Base-by-base conservation (phyloP, 2,888 invertebrate genomes). In the Eulithis testata region DNA sequence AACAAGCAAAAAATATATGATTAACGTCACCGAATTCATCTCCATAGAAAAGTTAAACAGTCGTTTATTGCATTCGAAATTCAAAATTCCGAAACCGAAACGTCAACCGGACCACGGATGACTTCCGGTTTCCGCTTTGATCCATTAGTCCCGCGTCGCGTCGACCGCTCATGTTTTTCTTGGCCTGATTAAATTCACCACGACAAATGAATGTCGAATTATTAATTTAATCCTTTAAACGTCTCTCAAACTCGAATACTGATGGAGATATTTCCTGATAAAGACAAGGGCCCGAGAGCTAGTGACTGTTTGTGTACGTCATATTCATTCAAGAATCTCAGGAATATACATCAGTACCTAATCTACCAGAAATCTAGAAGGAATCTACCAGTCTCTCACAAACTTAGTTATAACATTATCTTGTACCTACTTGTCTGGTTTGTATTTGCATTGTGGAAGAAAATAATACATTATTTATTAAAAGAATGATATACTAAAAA, bases 101-200 rank as follows among this genome's bases (percentile, higher is more conserved):
- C 68, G 66, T 65, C 63, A 67, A 65, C 63, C 69, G 9, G 5
- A 65, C 60, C 61, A 63, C 14, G 40, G 40, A 65, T 61, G 63
- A 63, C 14, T 70, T 68, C 58, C 68, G 66, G 63, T 63, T 68
- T 37, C 56, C 62, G 54, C 63, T 61, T 52, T 63, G 69, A 56
- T 73, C 71, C 73, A 73, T 76, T 77, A 70, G 66, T 59, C 63
- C 62, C 71, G 60, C 68, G 59, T 63, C 66, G 70, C 76, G 76
- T 27, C 21, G 77, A 77, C 74, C 76, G 68, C 61, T 62, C 62
- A 62, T 56, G 62, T 51, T 61, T 73, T 73, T 65, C 60, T 67
- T 69, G 65, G 64, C 71, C 67, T 76, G 76, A 77, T 80, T 78
- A 77, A 78, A 79, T 77, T 74, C 73, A 69, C 72, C 64, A 73